A percentile compares a stretch with the other conserved stretches of the same genome.
phyloP scores from a whole-genome alignment of 2,113 vertebrate genomes.

The Aphyosemion australe region DNA sequence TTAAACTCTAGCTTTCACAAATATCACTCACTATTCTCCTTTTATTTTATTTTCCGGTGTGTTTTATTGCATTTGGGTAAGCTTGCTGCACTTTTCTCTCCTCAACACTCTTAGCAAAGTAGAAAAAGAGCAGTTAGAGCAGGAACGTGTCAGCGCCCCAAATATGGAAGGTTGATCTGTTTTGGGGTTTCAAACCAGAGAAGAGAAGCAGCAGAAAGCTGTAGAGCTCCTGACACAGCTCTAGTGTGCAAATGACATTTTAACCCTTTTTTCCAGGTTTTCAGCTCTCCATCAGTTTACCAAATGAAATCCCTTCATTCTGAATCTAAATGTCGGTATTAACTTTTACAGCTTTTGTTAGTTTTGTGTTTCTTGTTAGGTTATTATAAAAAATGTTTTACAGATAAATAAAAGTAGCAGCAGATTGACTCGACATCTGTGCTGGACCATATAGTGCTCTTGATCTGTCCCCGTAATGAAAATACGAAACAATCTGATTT shows the following conservation, averaged over 20 bases:
- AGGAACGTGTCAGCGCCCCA: background rate
- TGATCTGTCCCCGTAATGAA: background rate
- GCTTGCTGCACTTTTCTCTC: background rate
- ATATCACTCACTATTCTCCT: too few relatives aligned
- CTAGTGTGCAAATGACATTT: constrained; percentile 8
- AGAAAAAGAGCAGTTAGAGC: background rate
- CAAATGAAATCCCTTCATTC: too few relatives aligned
- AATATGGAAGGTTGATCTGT: constrained; percentile 18
- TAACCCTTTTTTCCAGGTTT: background rate
- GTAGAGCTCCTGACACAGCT: background rate
- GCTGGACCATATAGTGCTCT: background rate
- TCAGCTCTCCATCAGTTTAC: background rate
- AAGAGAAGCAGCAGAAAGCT: background rate
- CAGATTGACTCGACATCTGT: background rate
- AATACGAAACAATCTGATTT: too few relatives aligned
- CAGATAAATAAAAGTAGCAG: too few relatives aligned
- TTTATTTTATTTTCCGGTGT: background rate
- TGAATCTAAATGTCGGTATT: too few relatives aligned
- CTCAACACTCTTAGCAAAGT: background rate
- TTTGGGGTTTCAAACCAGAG: constrained; percentile 4
- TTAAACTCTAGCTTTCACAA: too few relatives aligned
- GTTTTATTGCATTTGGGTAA: background rate
- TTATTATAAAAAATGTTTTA: too few relatives aligned
- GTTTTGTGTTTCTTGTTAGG: background rate
- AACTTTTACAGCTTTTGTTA: background rate